Evolutionary conservation across 2,797 vertebrate genomes (phyloP).

Genomic region (Anguilla pacifica): DNA sequence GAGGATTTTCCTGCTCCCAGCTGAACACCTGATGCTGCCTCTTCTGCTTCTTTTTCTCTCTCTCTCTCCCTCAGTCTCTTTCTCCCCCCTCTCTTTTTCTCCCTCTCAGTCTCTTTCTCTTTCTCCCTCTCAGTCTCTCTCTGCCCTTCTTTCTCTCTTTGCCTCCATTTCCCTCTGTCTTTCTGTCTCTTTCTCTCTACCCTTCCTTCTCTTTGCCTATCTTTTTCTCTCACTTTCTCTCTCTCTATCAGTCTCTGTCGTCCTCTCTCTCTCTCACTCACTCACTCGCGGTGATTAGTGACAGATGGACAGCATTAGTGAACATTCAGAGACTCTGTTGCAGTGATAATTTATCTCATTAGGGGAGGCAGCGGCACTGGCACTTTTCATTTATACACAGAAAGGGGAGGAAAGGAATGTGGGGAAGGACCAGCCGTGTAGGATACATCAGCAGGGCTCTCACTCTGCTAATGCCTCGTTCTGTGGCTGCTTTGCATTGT

Average conservation of each 20-base stretch:
- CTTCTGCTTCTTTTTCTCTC: neutral
- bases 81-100: conserved; percentile 22
- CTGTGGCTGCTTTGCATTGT: neutral
- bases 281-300: conserved; percentile 62
- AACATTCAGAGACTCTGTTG: conserved; percentile 77
- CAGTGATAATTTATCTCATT: conserved; percentile 80
- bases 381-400: conserved; percentile 70
- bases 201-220: neutral
- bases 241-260: neutral
- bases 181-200: neutral
- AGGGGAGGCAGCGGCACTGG: conserved; percentile 43
- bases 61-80: neutral
- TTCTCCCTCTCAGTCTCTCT: neutral
- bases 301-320: conserved; percentile 78
- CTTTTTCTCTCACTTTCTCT: neutral
- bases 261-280: neutral
- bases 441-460: neutral
- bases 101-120: neutral
- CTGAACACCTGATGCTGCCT: neutral
- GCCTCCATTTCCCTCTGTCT: conserved; percentile 26
- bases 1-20: neutral
- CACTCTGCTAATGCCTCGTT: neutral
- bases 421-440: neutral
- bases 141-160: conserved; percentile 20
- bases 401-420: conserved; percentile 46